Conservation (phyloP, 2,113 vertebrate species). For the Cyanoramphus novaezelandiae region DNA sequence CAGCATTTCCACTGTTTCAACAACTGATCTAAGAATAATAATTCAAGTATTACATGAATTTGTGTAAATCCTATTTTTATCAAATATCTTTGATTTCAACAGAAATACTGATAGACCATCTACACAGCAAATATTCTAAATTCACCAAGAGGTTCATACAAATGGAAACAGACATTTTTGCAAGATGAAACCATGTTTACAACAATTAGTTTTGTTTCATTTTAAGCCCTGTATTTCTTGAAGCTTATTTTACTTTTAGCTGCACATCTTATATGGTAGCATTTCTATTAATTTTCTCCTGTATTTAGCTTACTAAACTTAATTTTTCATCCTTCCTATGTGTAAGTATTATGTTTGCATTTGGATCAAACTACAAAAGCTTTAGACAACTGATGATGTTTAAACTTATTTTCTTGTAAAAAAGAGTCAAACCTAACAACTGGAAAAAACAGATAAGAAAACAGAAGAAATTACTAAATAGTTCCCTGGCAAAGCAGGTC, state of each 20-base stretch:
- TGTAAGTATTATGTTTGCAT: background rate
- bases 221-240: background rate
- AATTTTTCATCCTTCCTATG: background rate
- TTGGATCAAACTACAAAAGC: background rate
- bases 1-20: background rate
- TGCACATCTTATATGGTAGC: too few relatives aligned
- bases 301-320: background rate
- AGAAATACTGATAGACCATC: background rate
- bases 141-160: background rate
- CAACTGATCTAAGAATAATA: background rate
- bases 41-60: background rate
- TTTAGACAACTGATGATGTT: background rate
- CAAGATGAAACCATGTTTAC: background rate
- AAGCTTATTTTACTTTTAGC: background rate
- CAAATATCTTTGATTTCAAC: background rate
- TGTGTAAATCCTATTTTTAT: background rate
- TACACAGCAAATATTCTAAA: background rate
- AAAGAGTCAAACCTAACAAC: background rate
- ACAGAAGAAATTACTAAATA: background rate
- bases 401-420: background rate
- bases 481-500: background rate
- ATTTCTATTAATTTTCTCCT: background rate
- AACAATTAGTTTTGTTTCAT: background rate
- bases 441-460: background rate
- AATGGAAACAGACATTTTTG: background rate